Conservation (phyloP, 1,140 invertebrate species). For the Phenacoccus solenopsis region DNA sequence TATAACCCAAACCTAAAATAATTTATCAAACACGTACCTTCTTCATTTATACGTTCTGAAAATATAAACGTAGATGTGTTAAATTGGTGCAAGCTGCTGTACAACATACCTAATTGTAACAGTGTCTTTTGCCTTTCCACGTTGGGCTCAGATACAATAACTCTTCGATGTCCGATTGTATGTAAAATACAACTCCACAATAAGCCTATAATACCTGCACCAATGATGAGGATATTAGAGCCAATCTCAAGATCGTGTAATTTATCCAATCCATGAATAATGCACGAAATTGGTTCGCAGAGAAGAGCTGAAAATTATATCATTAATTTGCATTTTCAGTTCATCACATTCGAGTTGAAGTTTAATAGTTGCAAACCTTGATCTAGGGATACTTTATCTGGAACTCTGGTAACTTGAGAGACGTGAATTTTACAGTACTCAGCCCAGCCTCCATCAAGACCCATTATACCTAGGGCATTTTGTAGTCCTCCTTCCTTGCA, state of each 20-base stretch:
- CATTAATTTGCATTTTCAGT: too few relatives aligned
- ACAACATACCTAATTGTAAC: conserved; percentile 44
- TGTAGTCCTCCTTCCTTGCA: conserved; percentile 44
- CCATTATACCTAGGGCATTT: conserved; percentile 48
- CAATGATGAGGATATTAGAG: conserved; percentile 44
- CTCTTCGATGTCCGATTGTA: conserved; percentile 46
- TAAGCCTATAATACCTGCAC: conserved; percentile 54
- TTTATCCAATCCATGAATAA: conserved; percentile 49
- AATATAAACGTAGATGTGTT: background rate
- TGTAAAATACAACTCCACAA: conserved; percentile 49
- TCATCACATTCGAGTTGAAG: background rate
- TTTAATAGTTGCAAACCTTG: conserved; percentile 35
- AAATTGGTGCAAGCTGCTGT: conserved; percentile 31
- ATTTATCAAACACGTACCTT: too few relatives aligned
- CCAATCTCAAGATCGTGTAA: conserved; percentile 44
- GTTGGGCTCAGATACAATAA: conserved; percentile 50
- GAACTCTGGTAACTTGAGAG: conserved; percentile 41
- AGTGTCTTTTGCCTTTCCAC: conserved; percentile 36
- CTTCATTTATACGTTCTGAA: too few relatives aligned
- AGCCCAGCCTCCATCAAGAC: conserved; percentile 53
- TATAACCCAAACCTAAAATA: conserved; percentile 1
- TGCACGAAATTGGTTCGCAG: conserved; percentile 49
- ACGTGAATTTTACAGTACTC: conserved; percentile 45
- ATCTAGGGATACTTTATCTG: conserved; percentile 39
- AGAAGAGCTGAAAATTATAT: conserved; percentile 37